A percentile compares a stretch with the other conserved stretches of the same genome.
phyloP scores from a whole-genome alignment of 2,888 invertebrate genomes.

The Leuctra nigra region DNA sequence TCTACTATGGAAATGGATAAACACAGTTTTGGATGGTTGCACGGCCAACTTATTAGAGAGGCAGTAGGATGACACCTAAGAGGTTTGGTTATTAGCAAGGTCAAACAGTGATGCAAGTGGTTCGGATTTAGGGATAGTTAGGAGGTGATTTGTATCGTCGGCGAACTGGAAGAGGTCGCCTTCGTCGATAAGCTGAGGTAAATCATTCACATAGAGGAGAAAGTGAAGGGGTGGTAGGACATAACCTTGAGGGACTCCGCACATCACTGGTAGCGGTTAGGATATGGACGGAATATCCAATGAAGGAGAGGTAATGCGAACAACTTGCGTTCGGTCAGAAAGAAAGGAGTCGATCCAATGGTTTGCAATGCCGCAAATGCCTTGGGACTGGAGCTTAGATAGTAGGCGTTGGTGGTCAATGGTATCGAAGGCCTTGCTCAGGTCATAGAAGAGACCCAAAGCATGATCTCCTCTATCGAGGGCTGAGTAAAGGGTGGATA shows the following conservation, averaged over 20 bases:
- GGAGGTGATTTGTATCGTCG: no score
- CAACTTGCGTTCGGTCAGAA: constrained; percentile 4
- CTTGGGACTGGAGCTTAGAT: constrained; percentile 6
- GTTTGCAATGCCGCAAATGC: constrained; percentile 16
- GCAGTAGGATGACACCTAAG: neutral
- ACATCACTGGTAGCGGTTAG: neutral
- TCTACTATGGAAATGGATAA: neutral
- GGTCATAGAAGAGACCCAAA: constrained; percentile 16
- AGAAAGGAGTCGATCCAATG: constrained; percentile 18
- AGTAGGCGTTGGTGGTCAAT: constrained; percentile 13
- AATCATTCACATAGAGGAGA: no score
- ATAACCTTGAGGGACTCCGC: neutral
- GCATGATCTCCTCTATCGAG: constrained; percentile 5
- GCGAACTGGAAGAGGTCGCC: neutral
- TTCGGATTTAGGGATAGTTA: no score
- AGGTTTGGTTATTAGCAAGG: neutral
- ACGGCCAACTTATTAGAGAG: neutral
- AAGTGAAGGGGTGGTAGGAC: neutral
- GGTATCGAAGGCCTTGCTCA: constrained; percentile 23
- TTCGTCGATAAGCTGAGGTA: no score
- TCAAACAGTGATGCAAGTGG: neutral
- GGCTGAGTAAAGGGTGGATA: neutral
- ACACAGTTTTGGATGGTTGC: neutral
- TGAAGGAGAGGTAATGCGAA: neutral
- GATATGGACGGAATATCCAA: neutral